These are phyloP conservation scores for Anoplolepis gracilipes DNA, from an alignment of 1,140 invertebrate genomes.

Conservation along the genomic window DNA sequence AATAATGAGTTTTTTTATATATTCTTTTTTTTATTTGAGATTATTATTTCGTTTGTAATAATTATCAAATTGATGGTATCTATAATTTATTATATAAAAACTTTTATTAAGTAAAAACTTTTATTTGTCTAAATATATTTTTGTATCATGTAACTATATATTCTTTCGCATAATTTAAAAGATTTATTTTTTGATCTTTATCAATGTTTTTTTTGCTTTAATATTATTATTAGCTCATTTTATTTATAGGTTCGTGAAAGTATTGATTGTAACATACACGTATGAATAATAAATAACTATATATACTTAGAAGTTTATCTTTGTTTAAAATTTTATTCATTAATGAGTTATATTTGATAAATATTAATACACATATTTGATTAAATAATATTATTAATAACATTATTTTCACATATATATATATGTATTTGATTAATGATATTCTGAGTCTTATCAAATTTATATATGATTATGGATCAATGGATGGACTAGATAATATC, in stretches of 20 bases:
- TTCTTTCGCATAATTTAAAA: slow-evolving; percentile 28
- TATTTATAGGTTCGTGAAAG: slow-evolving; percentile 26
- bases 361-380: slow-evolving; percentile 1
- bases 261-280: slow-evolving; percentile 30
- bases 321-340: slow-evolving; percentile 28
- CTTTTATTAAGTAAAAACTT: too few relatives aligned
- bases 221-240: slow-evolving; percentile 12
- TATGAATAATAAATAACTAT: slow-evolving; percentile 19
- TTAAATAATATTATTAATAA: slow-evolving; percentile 8
- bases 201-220: slow-evolving; percentile 15
- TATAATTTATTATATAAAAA: too few relatives aligned
- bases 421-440: background rate
- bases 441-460: background rate
- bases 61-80: background rate
- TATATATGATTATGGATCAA: background rate
- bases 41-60: background rate
- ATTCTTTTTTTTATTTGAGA: background rate
- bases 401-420: background rate
- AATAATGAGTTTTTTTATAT: background rate
- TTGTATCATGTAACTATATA: background rate
- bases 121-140: background rate
- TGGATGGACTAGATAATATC: too few relatives aligned
- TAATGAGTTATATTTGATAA: background rate
- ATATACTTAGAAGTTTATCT: slow-evolving; percentile 21
- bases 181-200: slow-evolving; percentile 37